Evolutionary conservation across 1,140 invertebrate species (phyloP).

Genomic region (Ostrea denselamellosa): DNA sequence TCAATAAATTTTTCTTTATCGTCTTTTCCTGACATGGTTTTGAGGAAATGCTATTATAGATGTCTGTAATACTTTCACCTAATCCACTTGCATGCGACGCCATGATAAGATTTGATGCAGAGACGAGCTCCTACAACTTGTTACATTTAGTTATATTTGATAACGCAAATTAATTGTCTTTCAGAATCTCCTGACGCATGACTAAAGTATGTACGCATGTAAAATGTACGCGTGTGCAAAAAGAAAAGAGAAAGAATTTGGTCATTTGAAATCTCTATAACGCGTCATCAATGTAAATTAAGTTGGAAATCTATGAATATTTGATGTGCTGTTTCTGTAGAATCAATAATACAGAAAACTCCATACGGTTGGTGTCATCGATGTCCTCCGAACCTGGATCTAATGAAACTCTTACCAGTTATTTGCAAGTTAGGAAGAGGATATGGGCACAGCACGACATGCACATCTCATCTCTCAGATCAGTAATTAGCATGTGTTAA

Average conservation of each 20-base stretch:
- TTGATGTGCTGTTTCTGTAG: background rate
- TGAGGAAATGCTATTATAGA: background rate
- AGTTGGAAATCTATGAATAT: conserved; percentile 18
- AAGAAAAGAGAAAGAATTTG: background rate
- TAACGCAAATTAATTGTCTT: background rate
- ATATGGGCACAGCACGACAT: background rate
- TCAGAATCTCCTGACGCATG: conserved; percentile 2
- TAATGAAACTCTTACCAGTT: background rate
- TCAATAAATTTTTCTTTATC: conserved; percentile 15
- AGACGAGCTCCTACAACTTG: background rate
- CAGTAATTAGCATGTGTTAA: background rate
- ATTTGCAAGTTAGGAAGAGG: background rate
- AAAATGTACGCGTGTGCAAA: background rate
- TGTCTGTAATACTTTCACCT: conserved; percentile 13
- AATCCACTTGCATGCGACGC: conserved; percentile 12
- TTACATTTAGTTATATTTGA: background rate
- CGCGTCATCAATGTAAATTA: background rate
- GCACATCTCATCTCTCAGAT: conserved; percentile 5
- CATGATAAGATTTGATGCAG: background rate
- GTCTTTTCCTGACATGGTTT: background rate
- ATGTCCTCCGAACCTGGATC: background rate
- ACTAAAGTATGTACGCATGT: background rate
- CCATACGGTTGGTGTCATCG: background rate
- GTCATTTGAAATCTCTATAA: background rate
- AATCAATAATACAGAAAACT: background rate